Percentiles rank a stretch among this genome's conserved stretches.
phyloP scores from a whole-genome alignment of 1,140 invertebrate species.

The Atopsyche davidsoni region DNA sequence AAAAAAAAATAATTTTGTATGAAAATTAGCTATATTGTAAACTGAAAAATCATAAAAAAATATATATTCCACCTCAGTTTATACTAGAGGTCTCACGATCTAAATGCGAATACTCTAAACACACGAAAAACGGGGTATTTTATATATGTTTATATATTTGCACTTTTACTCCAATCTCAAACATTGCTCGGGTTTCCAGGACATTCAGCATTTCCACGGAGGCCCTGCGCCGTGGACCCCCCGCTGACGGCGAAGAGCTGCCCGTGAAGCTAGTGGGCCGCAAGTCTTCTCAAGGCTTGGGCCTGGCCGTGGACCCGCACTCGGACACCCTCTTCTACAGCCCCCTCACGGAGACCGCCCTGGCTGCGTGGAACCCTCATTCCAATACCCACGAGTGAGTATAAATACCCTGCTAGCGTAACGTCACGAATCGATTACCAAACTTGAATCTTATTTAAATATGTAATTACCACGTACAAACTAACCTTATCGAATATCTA shows the following conservation, averaged over 20 bases:
- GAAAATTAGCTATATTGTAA: too few species aligned
- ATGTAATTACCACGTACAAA: too few species aligned
- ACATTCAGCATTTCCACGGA: slow-evolving; percentile 69
- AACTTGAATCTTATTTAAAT: background rate
- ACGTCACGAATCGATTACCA: background rate
- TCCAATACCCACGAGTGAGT: slow-evolving; percentile 59
- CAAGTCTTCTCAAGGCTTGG: slow-evolving; percentile 76
- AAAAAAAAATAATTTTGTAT: too few species aligned
- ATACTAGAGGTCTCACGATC: too few species aligned
- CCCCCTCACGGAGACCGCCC: slow-evolving; percentile 68
- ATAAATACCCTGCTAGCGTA: background rate
- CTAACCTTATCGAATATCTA: too few species aligned
- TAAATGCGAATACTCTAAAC: too few species aligned
- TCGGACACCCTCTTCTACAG: slow-evolving; percentile 68
- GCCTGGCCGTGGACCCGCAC: slow-evolving; percentile 58
- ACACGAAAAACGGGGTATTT: too few species aligned
- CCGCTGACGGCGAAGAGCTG: slow-evolving; percentile 59
- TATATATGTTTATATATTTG: too few species aligned
- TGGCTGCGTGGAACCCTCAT: slow-evolving; percentile 69
- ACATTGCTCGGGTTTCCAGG: slow-evolving; percentile 35
- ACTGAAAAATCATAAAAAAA: too few species aligned
- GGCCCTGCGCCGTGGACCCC: slow-evolving; percentile 62
- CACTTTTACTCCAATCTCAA: background rate
- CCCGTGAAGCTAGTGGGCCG: slow-evolving; percentile 69
- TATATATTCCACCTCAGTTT: too few species aligned